These are phyloP conservation scores for Brachionus manjavacas DNA, from an alignment of 1,140 invertebrate species.

Conservation along the genomic window DNA sequence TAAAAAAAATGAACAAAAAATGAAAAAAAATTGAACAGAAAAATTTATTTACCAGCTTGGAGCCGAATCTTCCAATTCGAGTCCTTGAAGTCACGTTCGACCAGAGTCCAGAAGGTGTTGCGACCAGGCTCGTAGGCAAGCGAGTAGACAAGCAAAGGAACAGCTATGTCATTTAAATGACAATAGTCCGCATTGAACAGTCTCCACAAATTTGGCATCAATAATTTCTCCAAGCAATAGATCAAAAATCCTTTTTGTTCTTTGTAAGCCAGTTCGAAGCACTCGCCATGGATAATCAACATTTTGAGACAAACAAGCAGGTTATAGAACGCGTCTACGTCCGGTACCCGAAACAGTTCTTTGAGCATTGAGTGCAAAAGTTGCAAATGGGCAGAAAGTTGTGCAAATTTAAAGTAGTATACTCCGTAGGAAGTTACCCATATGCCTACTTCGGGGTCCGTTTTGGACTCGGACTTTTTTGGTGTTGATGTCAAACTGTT, in stretches of 20 bases:
- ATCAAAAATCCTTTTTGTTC: constrained; percentile 91
- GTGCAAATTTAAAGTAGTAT: constrained; percentile 34
- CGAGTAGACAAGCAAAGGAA: constrained; percentile 86
- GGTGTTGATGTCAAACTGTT: constrained; percentile 26
- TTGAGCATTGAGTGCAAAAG: constrained; percentile 21
- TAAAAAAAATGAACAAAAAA: neutral
- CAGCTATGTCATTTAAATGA: constrained; percentile 79
- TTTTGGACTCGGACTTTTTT: constrained; percentile 32
- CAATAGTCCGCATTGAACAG: constrained; percentile 84
- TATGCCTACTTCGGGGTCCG: constrained; percentile 31
- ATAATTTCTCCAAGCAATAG: constrained; percentile 90
- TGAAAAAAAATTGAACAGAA: neutral
- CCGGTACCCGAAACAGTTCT: constrained; percentile 70
- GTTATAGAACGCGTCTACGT: constrained; percentile 87
- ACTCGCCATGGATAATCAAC: constrained; percentile 85
- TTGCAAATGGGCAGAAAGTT: constrained; percentile 17
- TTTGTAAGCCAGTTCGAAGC: constrained; percentile 75
- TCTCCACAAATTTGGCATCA: constrained; percentile 91
- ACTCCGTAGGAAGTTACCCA: constrained; percentile 42
- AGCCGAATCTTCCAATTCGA: constrained; percentile 81
- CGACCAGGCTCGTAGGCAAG: constrained; percentile 83
- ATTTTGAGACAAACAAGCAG: constrained; percentile 84
- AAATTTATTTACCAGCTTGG: constrained; percentile 66
- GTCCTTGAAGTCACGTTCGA: constrained; percentile 82
- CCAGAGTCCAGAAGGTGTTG: constrained; percentile 86